Conservation (phyloP, 2,888 invertebrate genomes). For the Congeria kusceri region DNA sequence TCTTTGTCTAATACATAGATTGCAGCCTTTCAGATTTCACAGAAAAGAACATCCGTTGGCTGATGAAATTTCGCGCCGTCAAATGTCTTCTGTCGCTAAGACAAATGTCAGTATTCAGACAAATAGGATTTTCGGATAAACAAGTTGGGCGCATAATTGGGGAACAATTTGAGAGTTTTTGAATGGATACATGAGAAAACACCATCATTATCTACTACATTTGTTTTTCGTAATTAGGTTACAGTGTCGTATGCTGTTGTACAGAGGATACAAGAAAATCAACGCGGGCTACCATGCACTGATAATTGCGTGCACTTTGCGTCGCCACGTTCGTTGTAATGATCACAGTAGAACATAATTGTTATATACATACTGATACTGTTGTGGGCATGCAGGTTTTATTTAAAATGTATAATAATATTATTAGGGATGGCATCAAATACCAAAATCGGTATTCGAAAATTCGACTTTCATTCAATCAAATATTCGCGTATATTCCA, state of each 20-base stretch:
- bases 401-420: no score
- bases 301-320: no score
- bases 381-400: no score
- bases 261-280: no score
- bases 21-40: not conserved
- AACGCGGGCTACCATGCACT: no score
- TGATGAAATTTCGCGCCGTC: slow-evolving; percentile 50
- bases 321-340: no score
- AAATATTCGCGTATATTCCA: no score
- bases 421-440: no score
- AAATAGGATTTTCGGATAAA: not conserved
- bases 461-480: no score
- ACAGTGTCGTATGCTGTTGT: not conserved
- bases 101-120: slow-evolving; percentile 16
- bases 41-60: slow-evolving; percentile 10
- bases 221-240: not conserved
- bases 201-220: slow-evolving; percentile 7
- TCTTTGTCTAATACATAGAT: not conserved
- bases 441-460: no score
- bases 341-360: no score
- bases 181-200: not conserved
- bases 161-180: not conserved
- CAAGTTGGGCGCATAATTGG: not conserved
- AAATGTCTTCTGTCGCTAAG: slow-evolving; percentile 52
- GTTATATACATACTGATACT: no score